A percentile compares a stretch with the other conserved stretches of the same genome.
Conservation (phyloP, 1,140 invertebrate genomes). For the Papilio glaucus region DNA sequence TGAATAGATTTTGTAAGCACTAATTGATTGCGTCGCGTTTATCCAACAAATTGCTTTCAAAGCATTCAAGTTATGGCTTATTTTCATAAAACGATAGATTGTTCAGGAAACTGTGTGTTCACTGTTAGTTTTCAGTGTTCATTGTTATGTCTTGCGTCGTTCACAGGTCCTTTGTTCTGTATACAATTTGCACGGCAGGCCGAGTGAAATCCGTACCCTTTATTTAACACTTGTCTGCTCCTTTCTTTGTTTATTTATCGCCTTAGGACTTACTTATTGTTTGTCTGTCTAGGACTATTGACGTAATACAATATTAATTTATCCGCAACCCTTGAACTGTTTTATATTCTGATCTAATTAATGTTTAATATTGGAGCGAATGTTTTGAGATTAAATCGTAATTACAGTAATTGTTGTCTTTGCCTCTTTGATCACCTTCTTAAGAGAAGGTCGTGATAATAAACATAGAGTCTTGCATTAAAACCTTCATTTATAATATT, state of each 20-base stretch:
- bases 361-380: no score
- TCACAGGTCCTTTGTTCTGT: constrained; percentile 1
- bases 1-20: no score
- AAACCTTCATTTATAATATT: no score
- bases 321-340: no score
- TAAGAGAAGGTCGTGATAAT: no score
- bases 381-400: no score
- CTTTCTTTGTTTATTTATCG: not conserved
- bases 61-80: not conserved
- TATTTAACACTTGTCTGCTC: constrained; percentile 11
- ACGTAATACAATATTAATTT: no score
- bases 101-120: not conserved
- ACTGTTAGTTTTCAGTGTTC: constrained; percentile 3
- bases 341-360: no score
- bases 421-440: no score
- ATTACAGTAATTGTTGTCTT: no score
- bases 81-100: constrained; percentile 7
- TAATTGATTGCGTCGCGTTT: not conserved
- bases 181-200: constrained; percentile 11
- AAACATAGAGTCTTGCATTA: no score
- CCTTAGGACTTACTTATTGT: not conserved
- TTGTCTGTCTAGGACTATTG: not conserved
- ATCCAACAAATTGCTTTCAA: not conserved
- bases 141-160: not conserved
- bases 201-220: not conserved